Evolutionary conservation across 2,888 invertebrate species (phyloP), one percentile per base, ranked within the genome.

Genomic region (Digitonthophagus gazella): DNA sequence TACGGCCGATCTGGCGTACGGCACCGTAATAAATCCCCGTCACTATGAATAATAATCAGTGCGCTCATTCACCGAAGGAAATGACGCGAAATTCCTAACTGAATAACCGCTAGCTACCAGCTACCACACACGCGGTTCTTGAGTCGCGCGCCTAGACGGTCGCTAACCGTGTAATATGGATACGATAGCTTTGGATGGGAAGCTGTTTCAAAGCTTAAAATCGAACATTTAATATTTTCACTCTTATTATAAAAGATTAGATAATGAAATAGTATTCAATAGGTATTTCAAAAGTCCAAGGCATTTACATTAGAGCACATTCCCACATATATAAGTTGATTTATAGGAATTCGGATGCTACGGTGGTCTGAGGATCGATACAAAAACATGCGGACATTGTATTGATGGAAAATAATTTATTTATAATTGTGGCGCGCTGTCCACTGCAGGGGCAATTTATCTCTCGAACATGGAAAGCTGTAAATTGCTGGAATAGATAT

Each of bases 1-100:
- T 44, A 44, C 28, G 28, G 28, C 28, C 28, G 28, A 44, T 44
- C 58, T 20, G n/a, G 61, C 18, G 61, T 20, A 61, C 19, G 19
- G 18, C 61, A 20, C 61, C 61, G 20, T 61, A 19, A 61, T 61
- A 61, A 61, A 61, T 61, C 61, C n/a, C 61, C 61, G 20, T 61
- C 61, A 61, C 61, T 61, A 61, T 61, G 61, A 61, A 61, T 61
- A 61, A 61, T 61, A 61, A 61, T 61, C 61, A 61, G 61, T 61
- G 61, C 18, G 61, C 61, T 20, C 61, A 61, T 61, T 61, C 19
- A 61, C 19, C 18, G 61, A 18, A 61, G 61, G 61, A 61, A 61
- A 61, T 61, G 61, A 61, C 61, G 61, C 61, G 61, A 61, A 61
- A 61, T 61, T 61, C 61, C 61, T 61, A 61, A 61, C 61, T 61